Percentiles rank a stretch among this genome's conserved stretches.
These are phyloP conservation scores for Cephalopholis sonnerati DNA, from an alignment of 2,113 vertebrate species.

Conservation along the genomic window DNA sequence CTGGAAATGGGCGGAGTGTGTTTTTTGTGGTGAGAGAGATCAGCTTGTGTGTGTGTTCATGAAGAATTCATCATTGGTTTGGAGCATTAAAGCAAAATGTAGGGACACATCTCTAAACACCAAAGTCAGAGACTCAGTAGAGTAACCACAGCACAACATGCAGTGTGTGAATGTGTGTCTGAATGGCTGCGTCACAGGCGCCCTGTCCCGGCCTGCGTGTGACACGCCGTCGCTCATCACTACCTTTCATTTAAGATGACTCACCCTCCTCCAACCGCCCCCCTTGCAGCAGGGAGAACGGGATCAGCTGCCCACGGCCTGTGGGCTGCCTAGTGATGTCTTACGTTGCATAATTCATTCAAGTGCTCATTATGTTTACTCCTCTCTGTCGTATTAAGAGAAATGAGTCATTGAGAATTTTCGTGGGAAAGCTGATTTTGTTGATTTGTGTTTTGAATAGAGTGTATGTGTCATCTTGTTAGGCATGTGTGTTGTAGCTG, in stretches of 20 bases:
- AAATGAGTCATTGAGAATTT: slow-evolving; percentile 13
- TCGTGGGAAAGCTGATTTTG: not conserved
- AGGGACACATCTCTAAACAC: not conserved
- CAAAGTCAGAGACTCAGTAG: not conserved
- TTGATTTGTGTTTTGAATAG: not conserved
- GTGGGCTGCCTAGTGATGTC: slow-evolving; percentile 44
- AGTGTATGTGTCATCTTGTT: not conserved
- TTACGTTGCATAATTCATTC: slow-evolving; percentile 47
- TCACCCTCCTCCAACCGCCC: slow-evolving; percentile 58
- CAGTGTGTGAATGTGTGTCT: slow-evolving; percentile 19
- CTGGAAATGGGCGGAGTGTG: slow-evolving; percentile 27
- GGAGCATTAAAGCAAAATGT: slow-evolving; percentile 5
- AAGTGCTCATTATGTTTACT: not conserved
- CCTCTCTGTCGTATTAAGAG: not conserved
- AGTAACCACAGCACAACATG: not conserved
- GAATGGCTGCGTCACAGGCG: slow-evolving; percentile 28
- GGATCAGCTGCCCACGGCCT: slow-evolving; percentile 53
- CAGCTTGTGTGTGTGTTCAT: not conserved
- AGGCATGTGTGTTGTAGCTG: not conserved
- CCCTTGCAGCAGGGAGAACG: slow-evolving; percentile 48
- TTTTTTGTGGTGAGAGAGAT: not conserved
- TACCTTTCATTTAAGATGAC: slow-evolving; percentile 66
- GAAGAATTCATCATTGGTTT: not conserved
- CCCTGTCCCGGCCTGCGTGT: slow-evolving; percentile 55
- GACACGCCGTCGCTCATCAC: slow-evolving; percentile 61